Percentiles rank a stretch among this genome's conserved stretches.
Conservation (phyloP, 30 jellyfish, hydroid and myxozoan species). For the Mastigias papua region DNA sequence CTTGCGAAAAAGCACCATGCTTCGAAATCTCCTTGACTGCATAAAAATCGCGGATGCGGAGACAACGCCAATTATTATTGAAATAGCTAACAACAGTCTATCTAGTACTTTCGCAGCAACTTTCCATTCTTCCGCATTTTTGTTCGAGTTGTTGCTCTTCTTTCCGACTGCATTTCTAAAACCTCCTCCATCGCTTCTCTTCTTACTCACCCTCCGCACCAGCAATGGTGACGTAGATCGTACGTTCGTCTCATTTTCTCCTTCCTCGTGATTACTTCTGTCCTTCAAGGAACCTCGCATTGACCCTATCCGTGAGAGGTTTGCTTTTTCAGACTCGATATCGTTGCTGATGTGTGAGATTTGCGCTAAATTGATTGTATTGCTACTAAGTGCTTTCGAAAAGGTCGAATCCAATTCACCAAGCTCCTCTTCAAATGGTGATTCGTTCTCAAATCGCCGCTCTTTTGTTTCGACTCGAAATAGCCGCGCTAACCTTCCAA, state of each 20-base stretch:
- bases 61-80: constrained; percentile 81
- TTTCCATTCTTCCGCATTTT: constrained; percentile 87
- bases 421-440: constrained; percentile 24
- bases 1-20: constrained; percentile 53
- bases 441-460: constrained; percentile 14
- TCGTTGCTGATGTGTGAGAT: constrained; percentile 38
- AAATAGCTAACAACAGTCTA: constrained; percentile 78
- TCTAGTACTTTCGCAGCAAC: constrained; percentile 89
- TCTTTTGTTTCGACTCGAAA: constrained; percentile 75
- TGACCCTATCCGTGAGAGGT: constrained; percentile 49
- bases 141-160: constrained; percentile 30
- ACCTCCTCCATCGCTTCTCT: constrained; percentile 34
- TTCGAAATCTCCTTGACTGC: constrained; percentile 82
- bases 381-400: constrained; percentile 24
- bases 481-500: constrained; percentile 77
- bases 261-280: constrained; percentile 47
- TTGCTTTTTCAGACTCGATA: constrained; percentile 30
- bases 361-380: constrained; percentile 31
- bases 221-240: constrained; percentile 39
- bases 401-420: constrained; percentile 47
- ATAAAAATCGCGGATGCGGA: constrained; percentile 85
- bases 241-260: constrained; percentile 33
- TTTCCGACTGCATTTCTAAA: constrained; percentile 30
- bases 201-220: constrained; percentile 4
- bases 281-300: constrained; percentile 63